phyloP scores from a whole-genome alignment of 2,113 vertebrate species.

The Pyxicephalus adspersus region DNA sequence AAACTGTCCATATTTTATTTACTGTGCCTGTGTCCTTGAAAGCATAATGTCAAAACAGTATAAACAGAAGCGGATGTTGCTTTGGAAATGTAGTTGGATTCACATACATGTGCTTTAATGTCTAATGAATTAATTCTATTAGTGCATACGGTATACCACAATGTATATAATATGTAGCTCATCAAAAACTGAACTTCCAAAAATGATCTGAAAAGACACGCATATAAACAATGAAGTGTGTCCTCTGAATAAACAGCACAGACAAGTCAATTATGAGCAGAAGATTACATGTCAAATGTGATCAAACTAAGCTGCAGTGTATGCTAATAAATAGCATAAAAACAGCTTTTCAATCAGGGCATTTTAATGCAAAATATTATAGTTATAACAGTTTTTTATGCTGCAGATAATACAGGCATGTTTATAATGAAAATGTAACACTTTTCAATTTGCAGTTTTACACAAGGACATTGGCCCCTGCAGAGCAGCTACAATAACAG shows the following conservation, averaged over 20 bases:
- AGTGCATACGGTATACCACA: neutral
- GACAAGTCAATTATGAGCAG: conserved; percentile 54
- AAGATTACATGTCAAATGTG: conserved; percentile 53
- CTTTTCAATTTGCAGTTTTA: conserved; percentile 80
- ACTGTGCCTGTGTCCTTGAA: neutral
- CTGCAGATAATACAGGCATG: neutral
- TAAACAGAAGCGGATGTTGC: neutral
- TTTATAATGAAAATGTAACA: conserved; percentile 3
- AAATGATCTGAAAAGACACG: conserved; percentile 22
- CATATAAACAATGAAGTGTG: conserved; percentile 42
- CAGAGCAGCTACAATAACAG: conserved; percentile 93
- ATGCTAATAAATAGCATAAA: conserved; percentile 27
- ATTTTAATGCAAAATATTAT: conserved; percentile 49
- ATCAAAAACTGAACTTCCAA: neutral
- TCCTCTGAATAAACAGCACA: conserved; percentile 40
- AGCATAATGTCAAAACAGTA: neutral
- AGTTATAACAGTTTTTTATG: neutral
- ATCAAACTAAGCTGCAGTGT: conserved; percentile 33
- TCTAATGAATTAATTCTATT: neutral
- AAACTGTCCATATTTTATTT: neutral
- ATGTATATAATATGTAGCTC: no score
- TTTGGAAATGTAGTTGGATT: neutral
- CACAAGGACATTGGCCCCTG: conserved; percentile 98
- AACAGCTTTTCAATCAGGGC: neutral
- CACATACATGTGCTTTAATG: neutral